A percentile compares a stretch with the other conserved stretches of the same genome.
Conservation (phyloP, 2,888 invertebrate genomes). For the Machimus atricapillus region DNA sequence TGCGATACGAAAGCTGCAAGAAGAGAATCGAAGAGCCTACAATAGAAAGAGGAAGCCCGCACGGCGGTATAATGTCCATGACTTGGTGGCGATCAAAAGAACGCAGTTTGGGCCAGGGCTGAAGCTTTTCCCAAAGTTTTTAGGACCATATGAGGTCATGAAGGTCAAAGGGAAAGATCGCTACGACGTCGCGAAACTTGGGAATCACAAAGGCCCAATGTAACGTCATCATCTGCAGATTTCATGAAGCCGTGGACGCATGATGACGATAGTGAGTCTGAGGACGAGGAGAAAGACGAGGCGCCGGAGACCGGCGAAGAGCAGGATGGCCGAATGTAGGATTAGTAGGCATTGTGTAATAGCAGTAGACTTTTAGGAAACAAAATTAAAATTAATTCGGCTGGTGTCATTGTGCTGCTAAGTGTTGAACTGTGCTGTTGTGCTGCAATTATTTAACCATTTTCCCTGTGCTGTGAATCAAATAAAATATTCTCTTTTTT, state of each 20-base stretch:
- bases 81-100: neutral
- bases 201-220: neutral
- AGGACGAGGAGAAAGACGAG: neutral
- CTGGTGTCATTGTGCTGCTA: no score
- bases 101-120: neutral
- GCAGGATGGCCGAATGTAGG: neutral
- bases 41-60: neutral
- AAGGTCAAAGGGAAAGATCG: neutral
- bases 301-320: neutral
- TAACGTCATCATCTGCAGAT: slow-evolving; percentile 4
- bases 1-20: neutral
- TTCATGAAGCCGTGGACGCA: neutral
- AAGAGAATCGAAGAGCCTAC: neutral
- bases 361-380: no score
- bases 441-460: no score
- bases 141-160: neutral
- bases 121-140: neutral
- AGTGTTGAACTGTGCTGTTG: no score
- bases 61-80: neutral
- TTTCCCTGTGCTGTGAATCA: no score
- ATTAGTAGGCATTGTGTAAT: no score
- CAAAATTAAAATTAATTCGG: no score
- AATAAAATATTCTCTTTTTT: no score
- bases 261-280: neutral
- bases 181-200: neutral